Evolutionary conservation across 2,797 vertebrate species (phyloP).

Genomic region (Rhinoraja longicauda): DNA sequence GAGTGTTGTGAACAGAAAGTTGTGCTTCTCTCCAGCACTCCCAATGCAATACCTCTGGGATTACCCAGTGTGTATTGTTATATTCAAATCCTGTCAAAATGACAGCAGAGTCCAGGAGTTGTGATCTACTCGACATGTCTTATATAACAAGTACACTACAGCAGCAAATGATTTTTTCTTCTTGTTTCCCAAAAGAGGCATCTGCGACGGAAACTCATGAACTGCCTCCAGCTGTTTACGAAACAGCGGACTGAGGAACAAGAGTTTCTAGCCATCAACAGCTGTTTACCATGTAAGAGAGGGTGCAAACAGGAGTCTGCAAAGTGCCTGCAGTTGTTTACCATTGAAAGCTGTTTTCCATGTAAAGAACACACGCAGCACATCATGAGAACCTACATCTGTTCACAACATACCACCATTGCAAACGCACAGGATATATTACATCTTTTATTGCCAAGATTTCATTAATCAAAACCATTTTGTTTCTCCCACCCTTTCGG

Average conservation of each 20-base stretch:
- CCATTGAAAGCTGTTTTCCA: conserved; percentile 32
- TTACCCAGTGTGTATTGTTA: neutral
- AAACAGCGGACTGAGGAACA: neutral
- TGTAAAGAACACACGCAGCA: neutral
- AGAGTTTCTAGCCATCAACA: neutral
- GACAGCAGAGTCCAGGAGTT: neutral
- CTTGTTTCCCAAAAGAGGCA: neutral
- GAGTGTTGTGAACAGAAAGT: neutral
- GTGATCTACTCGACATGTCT: neutral
- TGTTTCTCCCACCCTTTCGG: neutral
- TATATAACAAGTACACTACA: neutral
- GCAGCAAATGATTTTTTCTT: neutral
- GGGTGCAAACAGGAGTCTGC: neutral
- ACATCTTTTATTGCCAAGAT: neutral
- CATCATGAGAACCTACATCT: neutral
- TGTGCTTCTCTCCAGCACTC: neutral
- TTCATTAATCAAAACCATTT: neutral
- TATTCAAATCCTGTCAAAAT: neutral
- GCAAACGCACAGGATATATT: neutral
- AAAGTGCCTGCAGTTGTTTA: conserved; percentile 25
- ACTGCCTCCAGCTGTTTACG: conserved; percentile 31
- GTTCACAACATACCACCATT: neutral
- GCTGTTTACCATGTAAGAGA: conserved; percentile 22
- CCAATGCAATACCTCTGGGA: neutral
- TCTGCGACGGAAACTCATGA: neutral